phyloP scores from a whole-genome alignment of 2,888 invertebrate genomes.

The Apamea epomidion region DNA sequence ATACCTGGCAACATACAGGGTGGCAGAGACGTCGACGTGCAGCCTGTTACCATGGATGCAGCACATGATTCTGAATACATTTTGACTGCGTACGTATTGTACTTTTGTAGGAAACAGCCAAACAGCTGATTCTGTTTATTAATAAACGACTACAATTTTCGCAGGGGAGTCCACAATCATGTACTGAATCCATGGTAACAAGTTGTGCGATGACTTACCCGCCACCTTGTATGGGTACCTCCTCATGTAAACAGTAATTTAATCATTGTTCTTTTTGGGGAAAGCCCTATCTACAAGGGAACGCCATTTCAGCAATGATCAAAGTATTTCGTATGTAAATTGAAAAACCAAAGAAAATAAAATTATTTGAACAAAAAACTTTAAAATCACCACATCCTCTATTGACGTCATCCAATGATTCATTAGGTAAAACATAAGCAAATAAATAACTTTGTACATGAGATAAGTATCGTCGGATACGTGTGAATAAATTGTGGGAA shows the following conservation, averaged over 20 bases:
- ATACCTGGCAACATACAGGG: not conserved
- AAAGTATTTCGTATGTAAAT: not conserved
- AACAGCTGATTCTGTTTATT: too few relatives aligned
- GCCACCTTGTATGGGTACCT: not conserved
- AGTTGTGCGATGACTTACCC: too few relatives aligned
- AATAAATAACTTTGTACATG: conserved; percentile 71
- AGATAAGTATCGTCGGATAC: conserved; percentile 78
- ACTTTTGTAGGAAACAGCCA: too few relatives aligned
- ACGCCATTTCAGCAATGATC: not conserved
- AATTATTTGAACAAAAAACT: not conserved
- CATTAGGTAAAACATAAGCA: conserved; percentile 70
- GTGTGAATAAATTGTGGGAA: conserved; percentile 78
- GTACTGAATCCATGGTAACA: too few relatives aligned
- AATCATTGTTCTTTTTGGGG: not conserved
- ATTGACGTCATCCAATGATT: conserved; percentile 68
- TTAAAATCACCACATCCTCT: conserved; percentile 26
- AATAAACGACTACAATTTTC: too few relatives aligned
- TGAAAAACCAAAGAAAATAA: not conserved
- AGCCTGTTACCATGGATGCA: too few relatives aligned
- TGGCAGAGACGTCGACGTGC: too few relatives aligned
- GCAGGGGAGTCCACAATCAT: too few relatives aligned
- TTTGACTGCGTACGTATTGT: too few relatives aligned
- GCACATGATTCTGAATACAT: too few relatives aligned
- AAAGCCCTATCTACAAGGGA: too few relatives aligned
- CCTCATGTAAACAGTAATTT: not conserved